These are phyloP conservation scores for Mellivora capensis DNA, from an alignment of 2,113 vertebrate species.

Conservation along the genomic window DNA sequence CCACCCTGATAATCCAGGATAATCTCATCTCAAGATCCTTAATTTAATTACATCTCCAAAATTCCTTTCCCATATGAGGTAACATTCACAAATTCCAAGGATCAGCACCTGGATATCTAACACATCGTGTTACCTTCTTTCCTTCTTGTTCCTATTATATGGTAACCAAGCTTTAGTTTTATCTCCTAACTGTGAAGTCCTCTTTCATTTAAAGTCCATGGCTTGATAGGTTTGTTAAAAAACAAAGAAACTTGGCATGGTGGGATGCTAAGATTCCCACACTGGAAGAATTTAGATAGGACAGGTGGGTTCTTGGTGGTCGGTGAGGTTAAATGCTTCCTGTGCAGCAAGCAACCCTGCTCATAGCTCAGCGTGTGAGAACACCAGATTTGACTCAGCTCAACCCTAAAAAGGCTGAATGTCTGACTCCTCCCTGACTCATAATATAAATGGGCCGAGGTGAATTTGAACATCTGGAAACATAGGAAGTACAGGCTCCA, in stretches of 20 bases:
- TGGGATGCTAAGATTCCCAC: background rate
- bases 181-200: background rate
- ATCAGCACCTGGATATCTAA: background rate
- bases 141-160: background rate
- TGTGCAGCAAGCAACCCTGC: background rate
- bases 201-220: background rate
- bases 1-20: background rate
- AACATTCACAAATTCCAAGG: background rate
- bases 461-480: background rate
- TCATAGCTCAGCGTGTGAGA: background rate
- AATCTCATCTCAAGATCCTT: background rate
- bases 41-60: background rate
- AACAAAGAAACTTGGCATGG: background rate
- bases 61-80: background rate
- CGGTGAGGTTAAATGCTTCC: background rate
- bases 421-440: background rate
- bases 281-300: background rate
- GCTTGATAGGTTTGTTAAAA: background rate
- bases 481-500: background rate
- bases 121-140: background rate
- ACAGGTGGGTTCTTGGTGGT: background rate
- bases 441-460: background rate
- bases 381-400: background rate
- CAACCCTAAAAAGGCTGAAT: background rate
- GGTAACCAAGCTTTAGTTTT: background rate